Evolutionary conservation across 1,140 invertebrate genomes (phyloP).

Genomic region (Plutomurus gul): DNA sequence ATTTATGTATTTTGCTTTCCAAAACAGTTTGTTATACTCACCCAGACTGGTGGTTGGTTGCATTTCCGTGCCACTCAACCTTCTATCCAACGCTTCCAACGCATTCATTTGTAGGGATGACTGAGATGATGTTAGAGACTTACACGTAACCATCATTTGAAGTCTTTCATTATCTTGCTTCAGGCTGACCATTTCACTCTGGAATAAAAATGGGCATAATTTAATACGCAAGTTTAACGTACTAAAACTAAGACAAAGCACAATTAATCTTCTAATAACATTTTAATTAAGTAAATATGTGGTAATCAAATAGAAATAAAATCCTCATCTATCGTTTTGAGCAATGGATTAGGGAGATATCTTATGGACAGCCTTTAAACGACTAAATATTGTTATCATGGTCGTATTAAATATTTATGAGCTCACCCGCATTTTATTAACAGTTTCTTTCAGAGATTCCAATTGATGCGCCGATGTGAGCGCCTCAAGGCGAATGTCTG

Average conservation of each 20-base stretch:
- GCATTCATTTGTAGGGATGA: constrained; percentile 66
- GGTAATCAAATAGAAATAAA: background rate
- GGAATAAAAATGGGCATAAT: constrained; percentile 53
- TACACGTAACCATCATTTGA: constrained; percentile 80
- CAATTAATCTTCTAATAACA: background rate
- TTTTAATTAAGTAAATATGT: background rate
- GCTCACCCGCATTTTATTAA: constrained; percentile 91
- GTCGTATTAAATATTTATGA: constrained; percentile 5
- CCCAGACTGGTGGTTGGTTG: constrained; percentile 47
- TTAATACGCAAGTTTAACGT: background rate
- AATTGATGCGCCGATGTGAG: constrained; percentile 94
- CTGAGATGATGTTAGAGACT: constrained; percentile 78
- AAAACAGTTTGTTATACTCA: background rate
- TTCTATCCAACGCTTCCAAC: constrained; percentile 61
- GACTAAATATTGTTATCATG: background rate
- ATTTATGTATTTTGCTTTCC: too few species aligned
- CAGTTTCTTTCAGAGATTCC: constrained; percentile 92
- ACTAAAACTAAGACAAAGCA: background rate
- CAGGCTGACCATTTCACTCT: constrained; percentile 94
- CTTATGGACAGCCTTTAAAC: too few species aligned
- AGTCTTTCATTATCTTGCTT: constrained; percentile 96
- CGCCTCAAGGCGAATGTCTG: constrained; percentile 93
- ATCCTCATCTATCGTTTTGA: too few species aligned
- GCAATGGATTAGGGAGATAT: too few species aligned
- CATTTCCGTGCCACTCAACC: constrained; percentile 65